Conservation (phyloP, 2,113 vertebrate genomes). For the Nymphicus hollandicus region DNA sequence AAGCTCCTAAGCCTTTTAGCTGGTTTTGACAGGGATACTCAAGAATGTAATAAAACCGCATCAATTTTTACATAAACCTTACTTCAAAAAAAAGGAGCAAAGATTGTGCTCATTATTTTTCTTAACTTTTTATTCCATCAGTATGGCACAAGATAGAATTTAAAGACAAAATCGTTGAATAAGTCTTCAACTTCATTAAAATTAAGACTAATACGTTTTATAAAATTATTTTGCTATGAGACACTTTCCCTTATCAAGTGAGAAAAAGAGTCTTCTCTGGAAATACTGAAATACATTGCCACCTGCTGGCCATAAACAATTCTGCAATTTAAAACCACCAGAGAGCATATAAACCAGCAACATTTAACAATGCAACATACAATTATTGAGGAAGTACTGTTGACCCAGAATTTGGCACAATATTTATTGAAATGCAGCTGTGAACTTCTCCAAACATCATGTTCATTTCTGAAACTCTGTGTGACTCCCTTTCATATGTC, state of each 20-base stretch:
- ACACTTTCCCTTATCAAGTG: slow-evolving; percentile 64
- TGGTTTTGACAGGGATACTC: background rate
- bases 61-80: background rate
- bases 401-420: slow-evolving; percentile 65
- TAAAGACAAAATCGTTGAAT: slow-evolving; percentile 78
- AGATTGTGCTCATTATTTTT: slow-evolving; percentile 39
- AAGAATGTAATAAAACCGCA: background rate
- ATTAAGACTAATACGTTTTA: slow-evolving; percentile 68
- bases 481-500: background rate
- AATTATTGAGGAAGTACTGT: background rate
- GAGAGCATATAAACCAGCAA: background rate
- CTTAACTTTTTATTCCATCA: slow-evolving; percentile 79
- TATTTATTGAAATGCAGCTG: slow-evolving; percentile 39
- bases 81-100: background rate
- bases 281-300: slow-evolving; percentile 69
- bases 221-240: slow-evolving; percentile 49
- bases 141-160: slow-evolving; percentile 80
- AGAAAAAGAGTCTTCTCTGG: slow-evolving; percentile 19
- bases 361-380: slow-evolving; percentile 23
- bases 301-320: slow-evolving; percentile 54
- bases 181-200: slow-evolving; percentile 60
- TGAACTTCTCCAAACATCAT: background rate
- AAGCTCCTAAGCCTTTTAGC: background rate
- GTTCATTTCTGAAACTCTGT: slow-evolving; percentile 1
- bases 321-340: slow-evolving; percentile 51